Percentiles rank a stretch among this genome's conserved stretches.
These are phyloP conservation scores for Scophthalmus maximus DNA, from an alignment of 2,113 vertebrate species.

Conservation along the genomic window DNA sequence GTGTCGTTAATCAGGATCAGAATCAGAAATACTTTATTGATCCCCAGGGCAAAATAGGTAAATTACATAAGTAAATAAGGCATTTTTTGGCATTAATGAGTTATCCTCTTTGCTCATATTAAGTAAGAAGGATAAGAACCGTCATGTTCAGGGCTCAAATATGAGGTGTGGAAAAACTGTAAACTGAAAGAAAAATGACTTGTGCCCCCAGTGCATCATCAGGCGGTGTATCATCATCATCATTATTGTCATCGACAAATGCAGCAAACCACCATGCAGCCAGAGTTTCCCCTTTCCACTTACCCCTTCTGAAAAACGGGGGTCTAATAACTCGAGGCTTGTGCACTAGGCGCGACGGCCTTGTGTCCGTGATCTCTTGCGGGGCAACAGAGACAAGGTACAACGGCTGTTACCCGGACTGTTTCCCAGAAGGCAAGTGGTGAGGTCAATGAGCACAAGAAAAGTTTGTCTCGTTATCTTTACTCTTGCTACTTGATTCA, in stretches of 20 bases:
- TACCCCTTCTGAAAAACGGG: slow-evolving; percentile 81
- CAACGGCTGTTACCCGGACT: slow-evolving; percentile 71
- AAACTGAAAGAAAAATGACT: slow-evolving; percentile 47
- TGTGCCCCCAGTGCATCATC: slow-evolving; percentile 61
- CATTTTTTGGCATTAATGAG: too few species aligned
- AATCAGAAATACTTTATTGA: too few species aligned
- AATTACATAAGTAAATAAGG: too few species aligned
- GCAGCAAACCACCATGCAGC: slow-evolving; percentile 80
- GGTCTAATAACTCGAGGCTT: slow-evolving; percentile 79
- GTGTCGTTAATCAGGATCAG: too few species aligned
- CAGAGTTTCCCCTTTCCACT: slow-evolving; percentile 69
- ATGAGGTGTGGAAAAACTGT: slow-evolving; percentile 61
- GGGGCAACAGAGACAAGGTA: slow-evolving; percentile 79
- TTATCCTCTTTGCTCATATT: slow-evolving; percentile 54
- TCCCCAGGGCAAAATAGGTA: too few species aligned
- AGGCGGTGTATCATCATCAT: slow-evolving; percentile 54
- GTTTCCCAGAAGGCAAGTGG: slow-evolving; percentile 47
- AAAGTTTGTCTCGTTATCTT: neutral
- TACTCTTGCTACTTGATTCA: neutral
- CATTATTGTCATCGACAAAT: slow-evolving; percentile 57
- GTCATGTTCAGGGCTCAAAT: slow-evolving; percentile 63
- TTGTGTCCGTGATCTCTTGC: slow-evolving; percentile 81
- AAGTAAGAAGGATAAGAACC: slow-evolving; percentile 20
- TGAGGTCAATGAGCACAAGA: too few species aligned
- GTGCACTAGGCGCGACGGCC: slow-evolving; percentile 72